Percentiles rank a stretch among this genome's conserved stretches.
These are phyloP conservation scores for Heteromormyrus szaboi DNA, from an alignment of 2,797 vertebrate genomes.

Conservation along the genomic window DNA sequence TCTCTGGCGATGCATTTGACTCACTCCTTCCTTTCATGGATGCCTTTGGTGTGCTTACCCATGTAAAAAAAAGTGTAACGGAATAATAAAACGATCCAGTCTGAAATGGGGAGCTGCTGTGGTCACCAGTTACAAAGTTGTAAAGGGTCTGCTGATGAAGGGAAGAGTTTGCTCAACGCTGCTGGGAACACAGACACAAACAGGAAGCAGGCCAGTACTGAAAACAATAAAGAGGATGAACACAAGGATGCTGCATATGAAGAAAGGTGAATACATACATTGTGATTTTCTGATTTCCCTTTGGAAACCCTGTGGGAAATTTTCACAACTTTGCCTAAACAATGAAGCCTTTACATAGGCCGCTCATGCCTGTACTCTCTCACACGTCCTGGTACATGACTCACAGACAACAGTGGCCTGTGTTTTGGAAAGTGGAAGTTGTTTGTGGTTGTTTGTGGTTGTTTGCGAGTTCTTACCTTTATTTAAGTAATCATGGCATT, in stretches of 20 bases:
- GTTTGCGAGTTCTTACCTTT: neutral
- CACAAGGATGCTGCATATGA: slow-evolving; percentile 25
- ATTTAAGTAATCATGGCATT: neutral
- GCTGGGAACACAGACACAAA: slow-evolving; percentile 10
- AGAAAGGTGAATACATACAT: slow-evolving; percentile 5
- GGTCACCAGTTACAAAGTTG: slow-evolving; percentile 49
- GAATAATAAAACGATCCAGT: neutral
- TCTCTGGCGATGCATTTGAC: neutral
- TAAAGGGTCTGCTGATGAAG: slow-evolving; percentile 52
- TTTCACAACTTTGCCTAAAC: neutral
- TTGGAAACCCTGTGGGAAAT: neutral
- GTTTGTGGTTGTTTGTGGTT: neutral
- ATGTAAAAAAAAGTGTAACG: neutral
- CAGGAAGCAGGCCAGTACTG: slow-evolving; percentile 27
- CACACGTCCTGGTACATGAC: neutral
- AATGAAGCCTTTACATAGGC: neutral
- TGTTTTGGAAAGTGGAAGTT: neutral
- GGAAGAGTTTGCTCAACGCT: slow-evolving; percentile 49
- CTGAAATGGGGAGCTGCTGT: slow-evolving; percentile 59
- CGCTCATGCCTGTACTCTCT: neutral
- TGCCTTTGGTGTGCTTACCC: neutral
- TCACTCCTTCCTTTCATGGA: neutral
- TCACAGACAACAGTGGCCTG: neutral
- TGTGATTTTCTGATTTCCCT: neutral
- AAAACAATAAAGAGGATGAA: slow-evolving; percentile 36